Percentiles rank a stretch among this genome's conserved stretches.
phyloP scores from a whole-genome alignment of 1,140 invertebrate genomes.

The Drosophila chauvacae region DNA sequence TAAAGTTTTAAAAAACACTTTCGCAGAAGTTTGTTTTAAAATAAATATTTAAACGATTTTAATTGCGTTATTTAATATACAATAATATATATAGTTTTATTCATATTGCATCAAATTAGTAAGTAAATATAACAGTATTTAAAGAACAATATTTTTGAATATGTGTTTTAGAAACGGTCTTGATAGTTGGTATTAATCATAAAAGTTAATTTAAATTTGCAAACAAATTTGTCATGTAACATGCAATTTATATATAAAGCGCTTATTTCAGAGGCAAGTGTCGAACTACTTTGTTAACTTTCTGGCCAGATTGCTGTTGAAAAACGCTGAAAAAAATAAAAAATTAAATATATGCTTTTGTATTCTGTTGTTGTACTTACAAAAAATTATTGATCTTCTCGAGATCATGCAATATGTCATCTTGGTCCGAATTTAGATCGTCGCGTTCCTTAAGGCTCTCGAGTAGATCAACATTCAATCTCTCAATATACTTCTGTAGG shows the following conservation, averaged over 20 bases:
- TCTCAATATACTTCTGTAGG: conserved; percentile 30
- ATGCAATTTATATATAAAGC: conserved; percentile 8
- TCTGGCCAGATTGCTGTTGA: conserved; percentile 35
- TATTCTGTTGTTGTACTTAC: conserved; percentile 2
- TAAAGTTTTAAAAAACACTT: background rate
- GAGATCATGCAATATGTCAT: conserved; percentile 35
- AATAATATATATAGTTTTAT: conserved; percentile 23
- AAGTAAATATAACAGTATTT: conserved; percentile 44
- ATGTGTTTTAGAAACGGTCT: conserved; percentile 45
- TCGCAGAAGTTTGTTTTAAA: background rate
- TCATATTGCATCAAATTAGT: conserved; percentile 35
- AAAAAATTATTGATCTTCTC: conserved; percentile 48
- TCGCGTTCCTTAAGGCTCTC: conserved; percentile 50
- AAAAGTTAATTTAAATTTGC: conserved; percentile 26
- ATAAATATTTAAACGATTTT: background rate
- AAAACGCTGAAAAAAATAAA: conserved; percentile 30
- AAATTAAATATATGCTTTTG: background rate
- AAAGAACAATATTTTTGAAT: conserved; percentile 39
- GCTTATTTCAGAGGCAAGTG: conserved; percentile 20
- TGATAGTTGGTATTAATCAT: conserved; percentile 38
- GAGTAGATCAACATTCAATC: conserved; percentile 29
- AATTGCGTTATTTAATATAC: conserved; percentile 8
- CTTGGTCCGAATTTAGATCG: conserved; percentile 43
- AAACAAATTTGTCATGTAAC: conserved; percentile 13
- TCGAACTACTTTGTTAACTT: conserved; percentile 18